Evolutionary conservation across 2,797 vertebrate species (phyloP), one percentile per base, ranked within the genome.

Genomic region (Remorina albescens): DNA sequence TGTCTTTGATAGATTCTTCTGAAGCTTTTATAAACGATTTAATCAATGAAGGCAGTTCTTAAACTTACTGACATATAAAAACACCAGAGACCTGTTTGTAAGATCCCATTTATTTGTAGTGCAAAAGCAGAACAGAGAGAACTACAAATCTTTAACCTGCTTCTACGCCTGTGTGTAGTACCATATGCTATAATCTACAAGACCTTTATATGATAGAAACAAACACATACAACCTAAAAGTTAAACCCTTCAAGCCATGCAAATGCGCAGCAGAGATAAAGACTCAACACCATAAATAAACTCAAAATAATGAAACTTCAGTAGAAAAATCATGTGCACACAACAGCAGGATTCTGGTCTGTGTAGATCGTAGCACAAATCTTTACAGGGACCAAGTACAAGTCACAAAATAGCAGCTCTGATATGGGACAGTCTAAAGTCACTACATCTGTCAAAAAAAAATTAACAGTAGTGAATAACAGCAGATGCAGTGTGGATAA

Each of bases 41-140:
- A 34, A 37, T 42, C 2, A 42, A 3, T 19, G 41, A 3, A 19
- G 41, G 16, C 34, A 8, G 10, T 42, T 19, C 39, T 57, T 10
- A 30, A 42, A 18, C n/a, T 13, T 26, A 9, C 2, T 9, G 13
- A 9, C 1, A 72, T 61, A 61, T n/a, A 26, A 75, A 6, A 51
- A 66, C 44, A 78, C 18, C 2, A 57, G 36, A 63, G 26, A 44
- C 3, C 16, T 34, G 11, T 13, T 81, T 47, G 71, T 71, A 58
- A 74, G 73, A 90, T 82, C 86, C 84, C 60, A 71, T 93, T 90
- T 92, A 94, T 94, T 94, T 91, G 87, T 87, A 84, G 90, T 89
- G 87, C 83, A 92, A 89, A 89, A 75, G 75, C 73, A 69, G 59
- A 89, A 85, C 55, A 62, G 73, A 81, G 51, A 61, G 74, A 36